A percentile compares a stretch with the other conserved stretches of the same genome.
Evolutionary conservation across 2,797 vertebrate species (phyloP).

Genomic region (Dicrostonyx torquatus): DNA sequence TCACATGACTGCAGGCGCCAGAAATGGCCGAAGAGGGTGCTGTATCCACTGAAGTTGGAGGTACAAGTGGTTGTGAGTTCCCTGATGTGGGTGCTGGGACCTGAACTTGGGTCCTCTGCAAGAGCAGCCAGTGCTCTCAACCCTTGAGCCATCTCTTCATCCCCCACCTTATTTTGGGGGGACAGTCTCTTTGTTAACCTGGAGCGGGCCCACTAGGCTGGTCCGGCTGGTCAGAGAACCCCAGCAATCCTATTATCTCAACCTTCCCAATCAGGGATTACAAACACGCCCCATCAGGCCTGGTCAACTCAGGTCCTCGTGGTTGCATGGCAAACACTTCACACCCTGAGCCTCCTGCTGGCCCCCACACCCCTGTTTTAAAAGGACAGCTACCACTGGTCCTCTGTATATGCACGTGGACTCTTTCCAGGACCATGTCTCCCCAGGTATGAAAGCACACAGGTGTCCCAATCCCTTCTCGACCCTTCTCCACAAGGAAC

Average conservation of each 20-base stretch:
- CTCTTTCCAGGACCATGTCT: no score
- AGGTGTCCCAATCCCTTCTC: neutral
- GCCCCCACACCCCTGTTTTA: neutral
- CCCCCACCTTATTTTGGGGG: neutral
- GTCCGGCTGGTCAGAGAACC: neutral
- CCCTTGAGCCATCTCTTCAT: neutral
- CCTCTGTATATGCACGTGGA: neutral
- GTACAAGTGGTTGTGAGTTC: neutral
- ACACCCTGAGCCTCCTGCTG: neutral
- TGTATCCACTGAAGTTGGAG: neutral
- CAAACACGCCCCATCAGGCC: neutral
- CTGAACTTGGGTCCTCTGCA: neutral
- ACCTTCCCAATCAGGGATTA: neutral
- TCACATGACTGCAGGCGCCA: neutral
- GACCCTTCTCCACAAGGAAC: neutral
- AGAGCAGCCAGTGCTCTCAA: no score
- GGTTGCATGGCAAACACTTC: no score
- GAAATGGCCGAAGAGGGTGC: no score
- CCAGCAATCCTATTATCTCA: neutral
- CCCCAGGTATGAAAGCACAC: neutral
- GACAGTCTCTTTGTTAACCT: neutral
- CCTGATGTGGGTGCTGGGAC: neutral
- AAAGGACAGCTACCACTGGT: no score
- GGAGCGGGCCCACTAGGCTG: neutral
- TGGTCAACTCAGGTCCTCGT: neutral